Evolutionary conservation across 2,113 vertebrate species (phyloP), one percentile per base, ranked within the genome.

Genomic region (crab-eating macaque (Macaca fascicularis)): DNA sequence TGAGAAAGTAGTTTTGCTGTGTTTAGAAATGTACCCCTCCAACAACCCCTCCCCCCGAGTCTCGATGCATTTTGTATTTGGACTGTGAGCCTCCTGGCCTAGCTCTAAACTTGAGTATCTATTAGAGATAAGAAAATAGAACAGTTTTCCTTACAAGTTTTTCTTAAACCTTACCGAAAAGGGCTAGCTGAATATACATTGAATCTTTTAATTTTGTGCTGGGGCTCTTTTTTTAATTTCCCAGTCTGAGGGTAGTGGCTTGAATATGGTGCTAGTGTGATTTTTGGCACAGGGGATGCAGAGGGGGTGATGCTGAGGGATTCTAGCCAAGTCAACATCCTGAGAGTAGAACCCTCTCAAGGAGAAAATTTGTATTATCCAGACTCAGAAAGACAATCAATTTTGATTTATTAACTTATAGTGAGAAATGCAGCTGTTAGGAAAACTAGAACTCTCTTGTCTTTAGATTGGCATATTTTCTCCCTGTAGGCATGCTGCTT

Each of bases 381-480:
- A 43, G 38, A 55, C 45, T 95, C 75, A 16, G 45, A 55, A 79
- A 94, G 59, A 88, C 50, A 16, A 14, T 80, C 81, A 25, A 0
- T 82, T 45, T 57, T 93, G 67, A 74, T 72, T 93, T 88, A 83
- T 69, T 89, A 40, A 95, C 90, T 91, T 90, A 52, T 35, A 81
- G 48, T 81, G 50, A 61, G 48, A 93, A 85, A 67, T 40, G 30
- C 57, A 88, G 55, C 83, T 97, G 38, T 96, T 80, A 95, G 92
- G 57, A 93, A 92, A 52, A 25, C 70, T 64, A 76, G 92, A 81
- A 13, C 45, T 84, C 75, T 75, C 10, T 45, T 17, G 17, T 67
- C 48, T 59, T 88, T 40, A 45, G 92, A n/a, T 20, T 30, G 40
- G 25, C 84, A 1, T 43, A n/a, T 87, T 96, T 93, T 87, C 35